Evolutionary conservation across 2,888 invertebrate genomes (phyloP).

Genomic region (Eudemis profundana): DNA sequence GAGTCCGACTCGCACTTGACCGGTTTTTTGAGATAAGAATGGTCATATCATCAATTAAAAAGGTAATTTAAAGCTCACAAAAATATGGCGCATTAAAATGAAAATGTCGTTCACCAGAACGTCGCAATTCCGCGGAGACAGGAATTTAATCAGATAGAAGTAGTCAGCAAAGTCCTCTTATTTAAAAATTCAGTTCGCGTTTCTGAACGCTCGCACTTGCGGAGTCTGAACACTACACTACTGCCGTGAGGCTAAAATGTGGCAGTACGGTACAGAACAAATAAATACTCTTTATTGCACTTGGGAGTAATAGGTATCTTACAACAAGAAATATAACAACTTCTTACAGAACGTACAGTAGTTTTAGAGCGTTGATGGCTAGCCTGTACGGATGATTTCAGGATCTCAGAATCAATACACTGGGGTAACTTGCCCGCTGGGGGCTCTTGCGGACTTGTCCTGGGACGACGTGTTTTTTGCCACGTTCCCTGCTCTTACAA

Average conservation of each 20-base stretch:
- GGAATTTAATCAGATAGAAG: constrained; percentile 56
- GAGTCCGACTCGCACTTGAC: no score
- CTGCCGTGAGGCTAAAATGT: background rate
- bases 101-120: constrained; percentile 4
- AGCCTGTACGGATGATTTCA: no score
- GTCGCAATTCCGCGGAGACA: constrained; percentile 42
- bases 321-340: background rate
- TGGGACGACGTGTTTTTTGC: no score
- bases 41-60: no score
- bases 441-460: no score
- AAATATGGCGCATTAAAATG: background rate
- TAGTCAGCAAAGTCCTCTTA: constrained; percentile 48
- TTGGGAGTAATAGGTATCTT: background rate
- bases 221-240: constrained; percentile 22
- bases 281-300: background rate
- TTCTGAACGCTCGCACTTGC: constrained; percentile 44
- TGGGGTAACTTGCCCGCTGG: no score
- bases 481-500: no score
- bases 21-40: no score
- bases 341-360: no score
- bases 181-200: constrained; percentile 58
- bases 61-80: background rate
- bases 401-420: no score
- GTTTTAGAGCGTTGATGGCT: no score
- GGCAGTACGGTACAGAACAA: background rate